Evolutionary conservation across 1,140 invertebrate genomes (phyloP), one percentile per base, ranked within the genome.

Genomic region (Zelostemma sp.): DNA sequence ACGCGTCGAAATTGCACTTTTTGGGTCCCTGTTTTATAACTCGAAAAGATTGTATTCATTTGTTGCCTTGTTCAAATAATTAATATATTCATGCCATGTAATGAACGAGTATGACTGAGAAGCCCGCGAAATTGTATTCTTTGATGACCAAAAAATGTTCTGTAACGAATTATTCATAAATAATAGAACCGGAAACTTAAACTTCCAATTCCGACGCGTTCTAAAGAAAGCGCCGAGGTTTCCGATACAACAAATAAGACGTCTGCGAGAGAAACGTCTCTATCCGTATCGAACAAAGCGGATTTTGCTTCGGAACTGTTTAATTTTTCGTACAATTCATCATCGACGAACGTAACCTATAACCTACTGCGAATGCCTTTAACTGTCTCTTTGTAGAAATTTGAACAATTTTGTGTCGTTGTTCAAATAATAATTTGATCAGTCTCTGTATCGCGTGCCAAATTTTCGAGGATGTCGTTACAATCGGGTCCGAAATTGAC

Each of bases 341-440:
- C 41, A 15, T 59, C 15, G 14, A 59, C 12, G 25, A 60, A 46
- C n/a, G n/a, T n/a, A n/a, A n/a, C n/a, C n/a, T n/a, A n/a, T 17
- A 69, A 51, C 41, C 56, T 40, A 3, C 55, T 50, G 1, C 31
- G 25, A 46, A 69, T 64, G 0, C n/a, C 56, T 6, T 69, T 33
- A 11, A 55, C 55, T 12, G 67, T 46, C 9, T 17, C 15, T 15
- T 63, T 25, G 28, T 63, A 63, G 55, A 69, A 69, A n/a, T 58
- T 4, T 0, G 63, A 11, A 15, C 55, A 64, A 1, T 47, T 38
- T 50, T 50, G 3, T 3, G 14, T 35, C 46, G 53, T 35, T 0
- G 14, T 15, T 1, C 43, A 1, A 21, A 56, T 38, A 19, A 38
- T 28, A 3, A 43, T 1, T 5, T 59, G 1, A 38, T 46, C 45